Evolutionary conservation across 2,113 vertebrate species (phyloP), one percentile per base, ranked within the genome.

Genomic region (Nannobrachium achirus): DNA sequence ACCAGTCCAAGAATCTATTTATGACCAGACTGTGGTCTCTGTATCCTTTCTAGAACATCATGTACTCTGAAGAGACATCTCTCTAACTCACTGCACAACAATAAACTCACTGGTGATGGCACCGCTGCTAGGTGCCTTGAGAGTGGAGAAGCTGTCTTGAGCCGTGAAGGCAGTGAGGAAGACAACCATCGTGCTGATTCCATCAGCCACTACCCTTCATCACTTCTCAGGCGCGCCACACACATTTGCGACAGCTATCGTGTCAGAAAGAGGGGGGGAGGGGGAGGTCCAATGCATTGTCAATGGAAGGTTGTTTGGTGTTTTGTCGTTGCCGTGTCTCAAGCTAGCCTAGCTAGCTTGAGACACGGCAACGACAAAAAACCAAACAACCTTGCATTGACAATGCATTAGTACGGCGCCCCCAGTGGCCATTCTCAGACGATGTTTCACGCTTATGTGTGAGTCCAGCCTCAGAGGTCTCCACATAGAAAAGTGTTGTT

Each of bases 21-120:
- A 51, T 69, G 25, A 33, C 59, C 56, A 39, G 45, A 6, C 19
- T 62, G 49, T 63, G 61, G 55, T 76, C 44, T 72, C 63, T 67
- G 56, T 51, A 56, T 76, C 15, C 39, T 42, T 49, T 19, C 63
- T 66, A 63, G 63, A 79, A 61, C 60, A 39, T 73, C n/a, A 33
- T 38, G 45, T 62, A 66, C 82, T 79, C 46, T 69, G 66, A 74
- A 58, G 66, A 81, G 63, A 64, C 51, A 78, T 70, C 55, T 76
- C 74, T 57, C 59, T 69, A 25, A 78, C 71, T 71, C 76, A 19
- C 55, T 56, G 55, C 51, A 53, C 56, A 78, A 42, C 20, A 39
- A 33, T 64, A 56, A 63, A 11, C 51, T 61, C 63, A 78, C 71
- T 59, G 62, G 48, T 20, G 79, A 77, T 71, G 56, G 48, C 69